Evolutionary conservation across 2,113 vertebrate genomes (phyloP).

Genomic region (Salvelinus namaycush): DNA sequence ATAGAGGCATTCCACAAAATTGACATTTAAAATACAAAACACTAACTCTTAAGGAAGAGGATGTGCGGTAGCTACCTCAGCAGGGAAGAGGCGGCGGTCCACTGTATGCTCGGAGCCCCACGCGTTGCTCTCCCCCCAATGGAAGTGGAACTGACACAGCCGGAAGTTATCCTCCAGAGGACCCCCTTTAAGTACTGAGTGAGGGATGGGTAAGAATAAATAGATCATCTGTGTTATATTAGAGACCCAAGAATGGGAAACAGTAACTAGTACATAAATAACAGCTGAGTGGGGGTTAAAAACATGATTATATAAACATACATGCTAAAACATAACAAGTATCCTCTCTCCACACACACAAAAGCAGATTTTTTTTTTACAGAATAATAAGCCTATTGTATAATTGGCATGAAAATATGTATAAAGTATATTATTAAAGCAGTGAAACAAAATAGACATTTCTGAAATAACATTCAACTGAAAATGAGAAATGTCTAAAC

Average conservation of each 20-base stretch:
- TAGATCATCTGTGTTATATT: not conserved
- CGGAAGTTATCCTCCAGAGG: constrained; percentile 87
- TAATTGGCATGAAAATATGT: too few relatives aligned
- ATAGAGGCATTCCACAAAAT: not conserved
- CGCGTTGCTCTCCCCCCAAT: constrained; percentile 91
- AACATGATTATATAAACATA: not conserved
- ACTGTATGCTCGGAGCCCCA: constrained; percentile 97
- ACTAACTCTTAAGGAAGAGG: not conserved
- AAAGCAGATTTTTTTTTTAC: too few relatives aligned
- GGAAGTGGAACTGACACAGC: constrained; percentile 98
- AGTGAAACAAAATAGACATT: not conserved
- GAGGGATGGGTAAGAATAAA: constrained; percentile 6
- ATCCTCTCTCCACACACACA: too few relatives aligned
- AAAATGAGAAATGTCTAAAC: not conserved
- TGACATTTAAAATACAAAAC: not conserved
- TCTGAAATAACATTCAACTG: not conserved
- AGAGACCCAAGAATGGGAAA: not conserved
- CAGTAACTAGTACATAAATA: not conserved
- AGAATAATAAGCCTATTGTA: too few relatives aligned
- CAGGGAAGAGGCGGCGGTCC: constrained; percentile 88
- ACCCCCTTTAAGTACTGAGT: constrained; percentile 84
- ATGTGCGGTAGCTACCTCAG: constrained; percentile 82
- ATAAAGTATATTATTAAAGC: too few relatives aligned
- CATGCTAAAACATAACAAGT: too few relatives aligned
- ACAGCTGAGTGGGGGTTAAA: too few relatives aligned